phyloP scores from a whole-genome alignment of 1,140 invertebrate species.

The Rhagoletis zephyria region DNA sequence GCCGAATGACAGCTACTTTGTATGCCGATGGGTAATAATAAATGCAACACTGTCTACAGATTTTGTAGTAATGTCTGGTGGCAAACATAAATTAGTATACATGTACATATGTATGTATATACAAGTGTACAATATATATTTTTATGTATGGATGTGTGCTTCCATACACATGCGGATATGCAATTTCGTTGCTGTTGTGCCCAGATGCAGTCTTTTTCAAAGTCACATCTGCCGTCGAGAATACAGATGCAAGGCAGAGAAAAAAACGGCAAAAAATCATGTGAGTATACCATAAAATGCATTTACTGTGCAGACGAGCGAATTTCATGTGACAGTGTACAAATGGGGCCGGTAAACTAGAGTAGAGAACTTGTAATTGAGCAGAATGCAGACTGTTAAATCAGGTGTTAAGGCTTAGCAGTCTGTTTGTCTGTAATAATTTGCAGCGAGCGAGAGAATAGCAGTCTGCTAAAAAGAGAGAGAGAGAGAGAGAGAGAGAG shows the following conservation, averaged over 20 bases:
- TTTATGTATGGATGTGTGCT: no score
- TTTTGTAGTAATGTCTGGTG: background rate
- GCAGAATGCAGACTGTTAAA: conserved; percentile 9
- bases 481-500: background rate
- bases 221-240: conserved; percentile 17
- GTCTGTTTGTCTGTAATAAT: background rate
- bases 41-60: conserved; percentile 37
- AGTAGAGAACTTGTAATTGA: background rate
- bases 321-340: background rate
- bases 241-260: conserved; percentile 9
- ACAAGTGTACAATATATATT: background rate
- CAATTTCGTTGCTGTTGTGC: background rate
- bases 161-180: background rate
- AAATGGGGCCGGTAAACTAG: background rate
- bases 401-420: conserved; percentile 7
- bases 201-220: background rate
- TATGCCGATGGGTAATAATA: background rate
- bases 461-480: background rate
- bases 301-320: conserved; percentile 15
- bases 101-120: background rate
- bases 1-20: background rate
- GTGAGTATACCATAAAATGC: conserved; percentile 1
- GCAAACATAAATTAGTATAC: background rate
- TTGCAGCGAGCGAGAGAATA: background rate
- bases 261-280: background rate